Evolutionary conservation across 92 coral and sea anemone species (phyloP).

Genomic region (Ricordea florida): DNA sequence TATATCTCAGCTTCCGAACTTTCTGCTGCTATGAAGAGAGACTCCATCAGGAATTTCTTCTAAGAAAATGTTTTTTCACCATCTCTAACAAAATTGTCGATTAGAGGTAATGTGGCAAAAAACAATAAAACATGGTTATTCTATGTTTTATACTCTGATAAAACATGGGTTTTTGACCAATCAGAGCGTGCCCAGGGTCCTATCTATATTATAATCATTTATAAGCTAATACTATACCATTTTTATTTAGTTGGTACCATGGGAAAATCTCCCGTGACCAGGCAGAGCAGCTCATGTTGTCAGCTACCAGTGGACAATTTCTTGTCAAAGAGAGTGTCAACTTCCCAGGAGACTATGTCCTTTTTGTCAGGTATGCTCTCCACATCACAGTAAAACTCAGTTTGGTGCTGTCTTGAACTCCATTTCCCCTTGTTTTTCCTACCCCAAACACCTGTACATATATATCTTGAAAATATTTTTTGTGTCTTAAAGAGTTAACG

Average conservation of each 20-base stretch:
- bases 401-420: not conserved
- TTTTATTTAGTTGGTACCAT: slow-evolving; percentile 55
- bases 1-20: no score
- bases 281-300: slow-evolving; percentile 46
- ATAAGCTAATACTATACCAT: not conserved
- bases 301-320: slow-evolving; percentile 43
- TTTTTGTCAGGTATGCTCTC: slow-evolving; percentile 52
- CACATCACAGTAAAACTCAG: not conserved
- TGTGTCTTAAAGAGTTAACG: no score
- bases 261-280: slow-evolving; percentile 48
- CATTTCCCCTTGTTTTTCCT: not conserved
- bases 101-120: no score
- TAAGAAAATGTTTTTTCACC: no score
- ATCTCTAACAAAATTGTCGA: no score
- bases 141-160: no score
- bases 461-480: no score
- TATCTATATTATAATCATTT: not conserved
- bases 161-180: no score
- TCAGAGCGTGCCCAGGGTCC: not conserved
- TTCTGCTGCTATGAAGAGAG: no score
- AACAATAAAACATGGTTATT: no score
- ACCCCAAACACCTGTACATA: not conserved
- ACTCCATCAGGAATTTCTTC: no score
- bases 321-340: slow-evolving; percentile 58
- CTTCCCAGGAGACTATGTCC: slow-evolving; percentile 63